A percentile compares a stretch with the other conserved stretches of the same genome.
These are phyloP conservation scores for Merluccius polli DNA, from an alignment of 2,797 vertebrate species.

Conservation along the genomic window DNA sequence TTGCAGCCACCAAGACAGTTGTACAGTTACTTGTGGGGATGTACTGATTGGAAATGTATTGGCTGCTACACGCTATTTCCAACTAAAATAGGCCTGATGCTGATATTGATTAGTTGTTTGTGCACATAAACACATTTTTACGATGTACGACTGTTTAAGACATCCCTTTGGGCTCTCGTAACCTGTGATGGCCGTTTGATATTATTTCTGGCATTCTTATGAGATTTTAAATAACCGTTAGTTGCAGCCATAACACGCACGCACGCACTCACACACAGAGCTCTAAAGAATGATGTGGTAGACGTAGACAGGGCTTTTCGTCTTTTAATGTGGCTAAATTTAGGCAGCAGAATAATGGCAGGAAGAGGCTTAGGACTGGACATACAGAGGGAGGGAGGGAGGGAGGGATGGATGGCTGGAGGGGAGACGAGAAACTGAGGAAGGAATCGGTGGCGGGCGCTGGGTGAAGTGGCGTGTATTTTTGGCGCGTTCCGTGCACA, in stretches of 20 bases:
- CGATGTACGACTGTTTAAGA: not conserved
- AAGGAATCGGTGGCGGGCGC: constrained; percentile 62
- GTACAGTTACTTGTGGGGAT: constrained; percentile 24
- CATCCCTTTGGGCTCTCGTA: not conserved
- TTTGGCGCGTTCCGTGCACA: constrained; percentile 60
- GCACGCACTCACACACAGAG: constrained; percentile 25
- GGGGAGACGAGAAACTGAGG: constrained; percentile 46
- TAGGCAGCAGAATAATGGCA: constrained; percentile 76
- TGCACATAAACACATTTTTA: not conserved
- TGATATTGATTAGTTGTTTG: not conserved
- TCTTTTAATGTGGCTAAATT: constrained; percentile 70
- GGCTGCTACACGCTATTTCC: not conserved
- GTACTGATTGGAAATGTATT: not conserved
- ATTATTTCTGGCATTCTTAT: not conserved
- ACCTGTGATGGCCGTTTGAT: not conserved
- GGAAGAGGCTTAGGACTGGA: constrained; percentile 64
- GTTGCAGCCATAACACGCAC: constrained; percentile 17
- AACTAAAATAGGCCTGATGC: not conserved
- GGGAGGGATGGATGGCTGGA: constrained; percentile 41
- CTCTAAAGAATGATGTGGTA: constrained; percentile 58
- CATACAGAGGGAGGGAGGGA: constrained; percentile 44
- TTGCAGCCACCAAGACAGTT: constrained; percentile 41
- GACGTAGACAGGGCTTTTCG: constrained; percentile 62
- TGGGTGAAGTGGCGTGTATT: constrained; percentile 59
- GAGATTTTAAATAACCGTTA: not conserved